Conservation (phyloP, 2,797 vertebrate species). For the Moxostoma hubbsi region DNA sequence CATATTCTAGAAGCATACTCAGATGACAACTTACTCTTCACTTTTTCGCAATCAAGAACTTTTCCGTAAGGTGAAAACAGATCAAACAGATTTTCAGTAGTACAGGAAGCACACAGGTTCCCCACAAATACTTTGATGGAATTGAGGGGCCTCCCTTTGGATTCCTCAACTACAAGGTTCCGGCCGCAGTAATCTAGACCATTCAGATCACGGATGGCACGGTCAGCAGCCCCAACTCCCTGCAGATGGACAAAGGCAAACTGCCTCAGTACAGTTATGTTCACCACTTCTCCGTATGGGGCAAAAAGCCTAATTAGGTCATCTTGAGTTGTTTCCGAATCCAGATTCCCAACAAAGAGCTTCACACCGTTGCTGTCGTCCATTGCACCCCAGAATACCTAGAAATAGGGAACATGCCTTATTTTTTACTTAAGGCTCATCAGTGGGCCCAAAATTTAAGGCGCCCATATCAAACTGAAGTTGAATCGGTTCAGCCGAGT, state of each 20-base stretch:
- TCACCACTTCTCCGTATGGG: constrained; percentile 85
- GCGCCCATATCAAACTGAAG: neutral
- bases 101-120: constrained; percentile 90
- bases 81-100: constrained; percentile 88
- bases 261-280: constrained; percentile 91
- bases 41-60: constrained; percentile 97
- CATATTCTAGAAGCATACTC: neutral
- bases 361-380: constrained; percentile 84
- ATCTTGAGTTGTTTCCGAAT: constrained; percentile 88
- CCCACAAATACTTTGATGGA: constrained; percentile 97
- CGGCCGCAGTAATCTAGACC: constrained; percentile 91
- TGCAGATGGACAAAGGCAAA: constrained; percentile 95
- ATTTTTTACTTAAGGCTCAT: constrained; percentile 37
- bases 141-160: constrained; percentile 90
- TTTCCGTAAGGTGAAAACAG: constrained; percentile 91
- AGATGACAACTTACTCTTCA: constrained; percentile 85
- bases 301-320: constrained; percentile 88
- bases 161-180: constrained; percentile 91
- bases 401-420: constrained; percentile 54
- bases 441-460: constrained; percentile 7
- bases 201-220: constrained; percentile 89
- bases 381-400: constrained; percentile 69
- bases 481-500: neutral
- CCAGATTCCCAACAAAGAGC: constrained; percentile 94
- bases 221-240: constrained; percentile 86